Conservation (phyloP, 2,113 vertebrate genomes). For the Haliaeetus leucogaster region DNA sequence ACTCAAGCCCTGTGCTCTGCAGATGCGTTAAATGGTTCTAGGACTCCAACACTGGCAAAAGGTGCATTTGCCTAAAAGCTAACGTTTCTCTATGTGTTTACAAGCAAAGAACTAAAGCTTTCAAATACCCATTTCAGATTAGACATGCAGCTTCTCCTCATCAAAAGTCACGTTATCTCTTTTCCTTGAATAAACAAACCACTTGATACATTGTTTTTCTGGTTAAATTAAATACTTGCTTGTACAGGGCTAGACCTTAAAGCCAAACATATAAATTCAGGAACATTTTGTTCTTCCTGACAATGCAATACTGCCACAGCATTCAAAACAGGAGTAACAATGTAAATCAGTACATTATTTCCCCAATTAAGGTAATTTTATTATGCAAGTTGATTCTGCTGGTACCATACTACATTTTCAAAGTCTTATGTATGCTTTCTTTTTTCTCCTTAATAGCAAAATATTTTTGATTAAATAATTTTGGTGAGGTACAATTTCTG, state of each 20-base stretch:
- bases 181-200: constrained; percentile 36
- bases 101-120: background rate
- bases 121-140: background rate
- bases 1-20: background rate
- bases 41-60: background rate
- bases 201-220: constrained; percentile 9
- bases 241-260: background rate
- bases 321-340: background rate
- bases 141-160: background rate
- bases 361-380: constrained; percentile 2
- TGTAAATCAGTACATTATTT: constrained; percentile 29
- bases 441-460: background rate
- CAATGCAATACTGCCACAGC: background rate
- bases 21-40: background rate
- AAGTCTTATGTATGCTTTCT: background rate
- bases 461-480: background rate
- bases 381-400: background rate
- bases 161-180: background rate
- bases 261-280: constrained; percentile 18
- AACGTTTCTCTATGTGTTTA: background rate
- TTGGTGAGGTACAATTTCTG: background rate
- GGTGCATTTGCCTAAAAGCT: background rate
- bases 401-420: background rate
- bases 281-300: constrained; percentile 37
- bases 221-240: constrained; percentile 13